A percentile compares a stretch with the other conserved stretches of the same genome.
phyloP scores from a whole-genome alignment of 2,113 vertebrate genomes.

The Ursus arctos region DNA sequence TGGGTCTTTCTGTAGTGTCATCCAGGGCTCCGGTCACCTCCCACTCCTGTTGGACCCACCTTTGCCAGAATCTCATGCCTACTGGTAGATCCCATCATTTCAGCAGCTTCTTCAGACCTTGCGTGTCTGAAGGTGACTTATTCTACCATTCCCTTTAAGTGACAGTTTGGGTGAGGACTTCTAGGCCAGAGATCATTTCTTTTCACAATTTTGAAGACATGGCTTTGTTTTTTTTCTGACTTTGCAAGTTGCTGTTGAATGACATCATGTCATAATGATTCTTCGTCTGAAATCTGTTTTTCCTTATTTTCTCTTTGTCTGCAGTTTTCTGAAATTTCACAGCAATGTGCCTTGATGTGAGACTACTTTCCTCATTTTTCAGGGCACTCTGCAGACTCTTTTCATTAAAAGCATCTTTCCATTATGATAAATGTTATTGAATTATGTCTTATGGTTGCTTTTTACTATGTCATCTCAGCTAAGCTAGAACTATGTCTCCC shows the following conservation, averaged over 20 bases:
- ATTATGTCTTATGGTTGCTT: neutral
- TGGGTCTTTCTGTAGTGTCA: neutral
- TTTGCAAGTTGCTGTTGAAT: neutral
- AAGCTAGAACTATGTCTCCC: neutral
- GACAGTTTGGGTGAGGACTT: neutral
- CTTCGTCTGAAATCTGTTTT: neutral
- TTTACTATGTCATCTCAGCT: neutral
- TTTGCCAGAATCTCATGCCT: neutral
- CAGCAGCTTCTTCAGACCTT: neutral
- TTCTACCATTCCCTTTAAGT: neutral
- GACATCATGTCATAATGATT: neutral
- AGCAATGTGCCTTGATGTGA: neutral
- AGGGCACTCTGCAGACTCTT: neutral
- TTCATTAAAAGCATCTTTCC: neutral
- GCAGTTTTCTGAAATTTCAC: constrained; percentile 39
- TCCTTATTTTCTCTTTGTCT: neutral
- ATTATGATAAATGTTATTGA: neutral
- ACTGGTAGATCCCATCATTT: neutral
- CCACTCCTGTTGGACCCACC: neutral
- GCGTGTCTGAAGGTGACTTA: neutral
- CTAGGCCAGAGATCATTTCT: neutral
- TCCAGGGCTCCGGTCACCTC: too few species aligned
- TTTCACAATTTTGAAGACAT: neutral
- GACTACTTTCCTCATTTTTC: neutral
- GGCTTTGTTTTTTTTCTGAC: neutral